Base-by-base conservation (phyloP, 2,113 vertebrate species). In the Tragelaphus scriptus region DNA sequence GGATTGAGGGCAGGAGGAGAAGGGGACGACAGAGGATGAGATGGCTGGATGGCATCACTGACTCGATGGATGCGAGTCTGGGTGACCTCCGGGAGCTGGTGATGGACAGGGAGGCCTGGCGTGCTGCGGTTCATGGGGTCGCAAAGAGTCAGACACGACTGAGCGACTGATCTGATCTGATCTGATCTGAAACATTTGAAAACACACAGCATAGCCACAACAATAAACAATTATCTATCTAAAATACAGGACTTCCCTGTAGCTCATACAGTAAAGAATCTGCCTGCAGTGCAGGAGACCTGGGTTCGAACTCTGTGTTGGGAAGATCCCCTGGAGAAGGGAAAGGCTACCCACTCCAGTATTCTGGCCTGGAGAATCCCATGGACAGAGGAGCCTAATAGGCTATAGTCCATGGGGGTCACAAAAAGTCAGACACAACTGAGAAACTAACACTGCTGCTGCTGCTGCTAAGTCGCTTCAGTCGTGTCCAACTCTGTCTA, bases 261-360 rank as follows among this genome's bases (percentile, higher is more conserved):
- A 36, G n/a, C 9, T 71, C n/a, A 71, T 71, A 71, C n/a, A 21
- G 65, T 36, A 21, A 71, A 12, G n/a, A 71, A 71, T 71, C n/a
- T 9, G n/a, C 65, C n/a, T 36, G 9, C 65, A 11, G 11, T 36
- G n/a, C 65, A 36, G 65, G 65, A 11, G 65, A 71, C 65, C n/a
- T 0, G 2, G n/a, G 17, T 71, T 71, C 17, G 0, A 36, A 11
- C n/a, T n/a, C n/a, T 36, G n/a, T n/a, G 17, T 71, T 71, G n/a
- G n/a, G n/a, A 71, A 36, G n/a, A 71, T 36, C 65, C 65, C 65
- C n/a, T 36, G n/a, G 19, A 71, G n/a, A 36, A 71, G n/a, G n/a
- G n/a, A 36, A 71, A 6, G 65, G n/a, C 65, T 11, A 21, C n/a
- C 65, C 65, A 71, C 10, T 71, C 10, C 17, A 71, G 65, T 71